Conservation (phyloP, 1,140 invertebrate species). For the Anastatus disparis region DNA sequence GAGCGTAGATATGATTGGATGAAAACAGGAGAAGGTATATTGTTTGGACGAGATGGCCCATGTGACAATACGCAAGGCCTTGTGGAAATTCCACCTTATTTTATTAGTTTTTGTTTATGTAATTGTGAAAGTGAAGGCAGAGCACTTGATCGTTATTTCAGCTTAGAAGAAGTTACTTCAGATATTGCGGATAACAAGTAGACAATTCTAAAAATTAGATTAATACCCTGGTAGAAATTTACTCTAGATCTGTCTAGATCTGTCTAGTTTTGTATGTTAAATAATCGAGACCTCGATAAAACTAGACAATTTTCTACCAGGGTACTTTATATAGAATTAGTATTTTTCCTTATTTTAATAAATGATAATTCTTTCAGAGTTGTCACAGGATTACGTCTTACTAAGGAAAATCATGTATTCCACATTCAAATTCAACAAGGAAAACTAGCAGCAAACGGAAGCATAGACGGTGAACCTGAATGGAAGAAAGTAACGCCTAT, state of each 20-base stretch:
- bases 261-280: too few species aligned
- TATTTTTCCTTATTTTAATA: too few species aligned
- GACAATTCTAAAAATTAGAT: too few species aligned
- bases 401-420: too few species aligned
- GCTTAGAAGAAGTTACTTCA: not conserved
- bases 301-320: too few species aligned
- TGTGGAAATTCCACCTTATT: not conserved
- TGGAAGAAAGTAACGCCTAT: conserved; percentile 50
- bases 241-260: too few species aligned
- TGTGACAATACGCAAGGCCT: not conserved
- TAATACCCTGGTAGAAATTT: too few species aligned
- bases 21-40: not conserved
- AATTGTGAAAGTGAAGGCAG: not conserved
- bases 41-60: not conserved
- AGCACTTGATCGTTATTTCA: not conserved
- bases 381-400: not conserved
- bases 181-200: not conserved
- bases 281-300: too few species aligned
- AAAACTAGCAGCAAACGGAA: not conserved
- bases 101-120: not conserved
- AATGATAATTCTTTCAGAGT: not conserved
- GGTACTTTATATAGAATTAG: too few species aligned
- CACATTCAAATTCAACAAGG: not conserved
- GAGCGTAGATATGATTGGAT: not conserved
- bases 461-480: not conserved